These are phyloP conservation scores for Microhierax caerulescens DNA, from an alignment of 2,797 vertebrate genomes.

Conservation along the genomic window DNA sequence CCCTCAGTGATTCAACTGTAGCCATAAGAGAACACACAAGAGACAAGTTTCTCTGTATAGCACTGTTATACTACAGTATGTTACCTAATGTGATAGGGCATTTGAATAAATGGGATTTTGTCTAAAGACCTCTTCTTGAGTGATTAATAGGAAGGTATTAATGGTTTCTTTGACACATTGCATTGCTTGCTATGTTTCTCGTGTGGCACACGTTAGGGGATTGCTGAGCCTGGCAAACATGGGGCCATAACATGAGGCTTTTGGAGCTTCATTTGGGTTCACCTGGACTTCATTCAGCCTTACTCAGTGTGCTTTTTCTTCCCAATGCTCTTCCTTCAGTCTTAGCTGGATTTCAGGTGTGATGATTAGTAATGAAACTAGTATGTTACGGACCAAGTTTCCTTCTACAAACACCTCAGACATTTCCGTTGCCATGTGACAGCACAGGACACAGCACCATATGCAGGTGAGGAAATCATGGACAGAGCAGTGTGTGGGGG, in stretches of 20 bases:
- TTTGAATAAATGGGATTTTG: neutral
- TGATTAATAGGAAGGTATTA: neutral
- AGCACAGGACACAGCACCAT: neutral
- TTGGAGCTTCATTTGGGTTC: neutral
- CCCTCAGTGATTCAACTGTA: neutral
- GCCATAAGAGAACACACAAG: neutral
- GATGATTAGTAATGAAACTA: neutral
- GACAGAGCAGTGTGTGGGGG: neutral
- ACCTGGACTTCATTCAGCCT: neutral
- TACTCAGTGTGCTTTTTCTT: neutral
- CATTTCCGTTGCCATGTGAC: neutral
- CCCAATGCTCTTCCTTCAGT: neutral
- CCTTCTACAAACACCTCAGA: neutral
- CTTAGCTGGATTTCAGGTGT: neutral
- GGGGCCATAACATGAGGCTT: rapidly evolving
- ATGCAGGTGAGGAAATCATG: neutral
- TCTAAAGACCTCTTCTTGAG: neutral
- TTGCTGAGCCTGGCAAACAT: neutral
- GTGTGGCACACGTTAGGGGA: rapidly evolving
- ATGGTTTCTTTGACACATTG: neutral
- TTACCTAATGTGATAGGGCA: neutral
- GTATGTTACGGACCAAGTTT: neutral
- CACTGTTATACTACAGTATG: neutral
- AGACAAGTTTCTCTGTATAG: neutral
- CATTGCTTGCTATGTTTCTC: neutral